Conservation (phyloP, 1,140 invertebrate species). For the Rhopalosiphum padi region DNA sequence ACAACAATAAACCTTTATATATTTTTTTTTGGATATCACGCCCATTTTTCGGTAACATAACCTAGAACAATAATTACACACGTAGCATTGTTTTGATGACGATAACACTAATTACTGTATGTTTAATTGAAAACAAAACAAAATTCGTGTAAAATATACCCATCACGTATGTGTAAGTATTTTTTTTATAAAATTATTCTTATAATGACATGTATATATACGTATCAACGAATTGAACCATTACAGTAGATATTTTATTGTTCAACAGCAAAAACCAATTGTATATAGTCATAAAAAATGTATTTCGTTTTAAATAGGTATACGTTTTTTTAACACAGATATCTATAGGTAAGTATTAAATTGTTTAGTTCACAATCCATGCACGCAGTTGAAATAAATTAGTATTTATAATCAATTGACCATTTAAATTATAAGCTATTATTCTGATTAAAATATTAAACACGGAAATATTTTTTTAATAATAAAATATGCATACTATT, state of each 20-base stretch:
- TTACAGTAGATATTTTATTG: background rate
- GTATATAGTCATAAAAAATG: background rate
- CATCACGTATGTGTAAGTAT: background rate
- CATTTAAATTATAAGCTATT: no score
- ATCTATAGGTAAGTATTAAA: background rate
- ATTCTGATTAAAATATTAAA: no score
- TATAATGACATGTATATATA: background rate
- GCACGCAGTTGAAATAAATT: no score
- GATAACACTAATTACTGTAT: background rate
- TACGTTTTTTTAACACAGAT: background rate
- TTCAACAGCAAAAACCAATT: background rate
- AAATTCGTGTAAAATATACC: background rate
- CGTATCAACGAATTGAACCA: background rate
- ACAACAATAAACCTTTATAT: background rate
- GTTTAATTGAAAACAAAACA: slow-evolving; percentile 1
- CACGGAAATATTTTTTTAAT: no score
- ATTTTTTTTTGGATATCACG: background rate
- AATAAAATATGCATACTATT: no score
- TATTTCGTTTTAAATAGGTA: background rate
- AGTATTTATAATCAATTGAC: no score
- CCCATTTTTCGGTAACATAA: slow-evolving; percentile 10
- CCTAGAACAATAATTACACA: slow-evolving; percentile 32
- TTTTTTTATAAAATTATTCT: background rate
- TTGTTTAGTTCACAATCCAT: background rate
- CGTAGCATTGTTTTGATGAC: background rate